phyloP scores from a whole-genome alignment of 2,888 invertebrate genomes.

The Cyclophora punctaria region DNA sequence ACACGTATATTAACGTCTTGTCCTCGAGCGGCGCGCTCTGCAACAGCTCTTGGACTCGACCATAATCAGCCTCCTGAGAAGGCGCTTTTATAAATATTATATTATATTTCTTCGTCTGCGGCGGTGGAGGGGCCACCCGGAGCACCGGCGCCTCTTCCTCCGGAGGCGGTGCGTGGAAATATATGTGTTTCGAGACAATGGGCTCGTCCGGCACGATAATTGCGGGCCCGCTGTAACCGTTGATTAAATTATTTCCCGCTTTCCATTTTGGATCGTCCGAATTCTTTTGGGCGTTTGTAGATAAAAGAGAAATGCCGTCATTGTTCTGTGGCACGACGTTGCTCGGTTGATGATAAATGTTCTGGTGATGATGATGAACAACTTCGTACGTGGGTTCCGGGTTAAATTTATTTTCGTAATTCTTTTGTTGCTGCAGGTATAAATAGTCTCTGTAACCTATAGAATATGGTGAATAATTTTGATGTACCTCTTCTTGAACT shows the following conservation, averaged over 20 bases:
- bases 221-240: constrained; percentile 4
- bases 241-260: constrained; percentile 1
- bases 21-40: constrained; percentile 77
- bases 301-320: neutral
- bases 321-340: too few species aligned
- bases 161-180: constrained; percentile 84
- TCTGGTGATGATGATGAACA: neutral
- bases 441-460: constrained; percentile 26
- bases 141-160: constrained; percentile 75
- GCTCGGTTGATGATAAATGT: neutral
- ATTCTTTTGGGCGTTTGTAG: too few species aligned
- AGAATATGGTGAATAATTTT: constrained; percentile 21
- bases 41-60: constrained; percentile 60
- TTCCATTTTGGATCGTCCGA: constrained; percentile 6
- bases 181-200: constrained; percentile 80
- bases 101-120: constrained; percentile 80
- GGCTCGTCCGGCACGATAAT: constrained; percentile 25
- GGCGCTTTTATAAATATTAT: constrained; percentile 86
- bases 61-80: constrained; percentile 69
- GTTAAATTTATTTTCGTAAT: constrained; percentile 11
- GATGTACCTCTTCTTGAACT: constrained; percentile 9
- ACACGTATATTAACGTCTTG: constrained; percentile 83
- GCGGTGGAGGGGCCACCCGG: constrained; percentile 41
- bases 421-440: constrained; percentile 26
- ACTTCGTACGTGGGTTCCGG: constrained; percentile 5